Base-by-base conservation (phyloP, 2,797 vertebrate species). In the Arctocebus calabarensis region DNA sequence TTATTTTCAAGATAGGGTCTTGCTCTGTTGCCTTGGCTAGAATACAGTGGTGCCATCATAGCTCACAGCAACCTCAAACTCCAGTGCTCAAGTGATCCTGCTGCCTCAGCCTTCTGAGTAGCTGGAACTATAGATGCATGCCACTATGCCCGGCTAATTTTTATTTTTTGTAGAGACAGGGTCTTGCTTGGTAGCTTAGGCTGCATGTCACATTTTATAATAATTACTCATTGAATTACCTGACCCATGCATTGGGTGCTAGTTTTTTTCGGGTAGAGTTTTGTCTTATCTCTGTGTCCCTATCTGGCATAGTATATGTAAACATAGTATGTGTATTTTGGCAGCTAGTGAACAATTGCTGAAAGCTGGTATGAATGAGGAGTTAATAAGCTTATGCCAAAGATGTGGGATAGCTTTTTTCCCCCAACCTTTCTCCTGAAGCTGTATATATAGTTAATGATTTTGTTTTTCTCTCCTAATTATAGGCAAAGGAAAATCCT, bases 401-500 rank as follows among this genome's bases (percentile, higher is more conserved):
- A 88, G 78, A 62, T 66, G 22, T 48, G 6, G n/a, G 37, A 40
- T 61, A 37, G 11, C 32, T 77, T 86, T 85, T 22, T 85, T 22
- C 25, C 2, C n/a, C n/a, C n/a, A n/a, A 23, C 20, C 19, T 27
- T 90, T 82, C 27, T n/a, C 88, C 16, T 34, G 73, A 87, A 32
- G 20, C 62, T 77, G 29, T 81, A 10, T 19, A 32, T 61, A 64
- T 16, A 71, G 52, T 68, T 91, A 94, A 68, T 27, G 32, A 45
- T 83, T 85, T 78, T 34, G 29, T 5, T 17, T 95, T 81, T 61
- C 78, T 82, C 7, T 73, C 78, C 83, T 83, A 61, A 85, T 79
- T 62, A 81, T 1, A 99, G 99, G 97, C 98, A 88, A 99, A 98
- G 74, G 98, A 98, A 90, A 98, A 98, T 27, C 99, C 99, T 13